phyloP scores from a whole-genome alignment of 2,888 invertebrate genomes.

The Nemoura dubitans region DNA sequence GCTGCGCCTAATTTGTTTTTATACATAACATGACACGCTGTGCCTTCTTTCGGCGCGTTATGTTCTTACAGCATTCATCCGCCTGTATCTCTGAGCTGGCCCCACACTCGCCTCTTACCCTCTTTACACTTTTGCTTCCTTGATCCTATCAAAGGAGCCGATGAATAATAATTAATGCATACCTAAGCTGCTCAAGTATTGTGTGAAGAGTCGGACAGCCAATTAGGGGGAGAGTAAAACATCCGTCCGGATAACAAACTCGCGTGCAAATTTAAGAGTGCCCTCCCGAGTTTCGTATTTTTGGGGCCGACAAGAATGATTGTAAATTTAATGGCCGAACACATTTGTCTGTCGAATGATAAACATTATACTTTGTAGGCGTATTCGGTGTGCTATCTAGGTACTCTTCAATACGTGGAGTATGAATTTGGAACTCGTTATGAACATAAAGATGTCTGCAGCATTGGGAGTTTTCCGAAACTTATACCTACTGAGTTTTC shows the following conservation, averaged over 20 bases:
- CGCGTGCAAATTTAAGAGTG: background rate
- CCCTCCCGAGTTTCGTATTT: background rate
- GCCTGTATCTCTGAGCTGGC: background rate
- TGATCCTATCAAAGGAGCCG: conserved; percentile 42
- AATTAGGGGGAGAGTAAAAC: conserved; percentile 33
- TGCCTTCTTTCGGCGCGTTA: background rate
- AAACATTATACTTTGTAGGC: no score
- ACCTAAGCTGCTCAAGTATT: conserved; percentile 29
- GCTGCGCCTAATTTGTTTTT: conserved; percentile 44
- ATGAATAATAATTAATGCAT: conserved; percentile 47
- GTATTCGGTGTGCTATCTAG: no score
- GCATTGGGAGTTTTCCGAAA: no score
- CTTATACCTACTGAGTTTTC: no score
- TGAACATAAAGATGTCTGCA: no score
- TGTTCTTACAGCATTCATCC: background rate
- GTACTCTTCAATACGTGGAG: no score
- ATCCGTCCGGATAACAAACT: background rate
- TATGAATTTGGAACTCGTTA: no score
- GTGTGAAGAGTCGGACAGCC: conserved; percentile 35
- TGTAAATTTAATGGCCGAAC: background rate
- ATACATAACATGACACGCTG: conserved; percentile 41
- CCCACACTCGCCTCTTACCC: background rate
- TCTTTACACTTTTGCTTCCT: conserved; percentile 25
- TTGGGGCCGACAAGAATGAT: background rate
- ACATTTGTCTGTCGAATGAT: background rate